These are phyloP conservation scores for Mya arenaria DNA, from an alignment of 1,140 invertebrate genomes.

Conservation along the genomic window DNA sequence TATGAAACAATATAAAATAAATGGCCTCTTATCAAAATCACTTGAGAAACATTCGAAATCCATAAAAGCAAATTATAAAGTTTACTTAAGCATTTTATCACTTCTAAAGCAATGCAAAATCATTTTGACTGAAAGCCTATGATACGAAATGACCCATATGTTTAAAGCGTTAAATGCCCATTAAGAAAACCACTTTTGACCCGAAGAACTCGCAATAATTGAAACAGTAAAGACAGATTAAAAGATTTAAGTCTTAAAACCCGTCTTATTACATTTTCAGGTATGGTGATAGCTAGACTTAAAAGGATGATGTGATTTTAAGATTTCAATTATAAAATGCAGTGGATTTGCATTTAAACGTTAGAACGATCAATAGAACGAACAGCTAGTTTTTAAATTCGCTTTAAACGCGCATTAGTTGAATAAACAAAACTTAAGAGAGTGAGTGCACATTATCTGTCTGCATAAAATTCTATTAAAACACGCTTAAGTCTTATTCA, in stretches of 20 bases:
- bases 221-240: neutral
- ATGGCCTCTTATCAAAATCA: conserved; percentile 41
- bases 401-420: too few relatives aligned
- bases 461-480: too few relatives aligned
- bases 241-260: neutral
- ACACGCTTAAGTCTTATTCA: too few relatives aligned
- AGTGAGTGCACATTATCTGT: too few relatives aligned
- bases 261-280: neutral
- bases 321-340: too few relatives aligned
- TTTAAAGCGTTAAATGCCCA: conserved; percentile 24
- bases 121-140: conserved; percentile 24
- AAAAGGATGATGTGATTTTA: too few relatives aligned
- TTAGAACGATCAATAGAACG: too few relatives aligned
- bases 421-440: too few relatives aligned
- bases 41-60: conserved; percentile 1
- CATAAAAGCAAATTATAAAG: conserved; percentile 42
- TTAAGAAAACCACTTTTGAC: neutral
- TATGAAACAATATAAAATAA: conserved; percentile 41
- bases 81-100: conserved; percentile 40
- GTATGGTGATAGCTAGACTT: too few relatives aligned
- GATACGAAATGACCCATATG: neutral
- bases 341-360: too few relatives aligned
- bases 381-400: too few relatives aligned
- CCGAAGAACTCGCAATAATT: neutral
- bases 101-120: neutral